Conservation (phyloP, 2,888 invertebrate species). For the Monochamus alternatus region DNA sequence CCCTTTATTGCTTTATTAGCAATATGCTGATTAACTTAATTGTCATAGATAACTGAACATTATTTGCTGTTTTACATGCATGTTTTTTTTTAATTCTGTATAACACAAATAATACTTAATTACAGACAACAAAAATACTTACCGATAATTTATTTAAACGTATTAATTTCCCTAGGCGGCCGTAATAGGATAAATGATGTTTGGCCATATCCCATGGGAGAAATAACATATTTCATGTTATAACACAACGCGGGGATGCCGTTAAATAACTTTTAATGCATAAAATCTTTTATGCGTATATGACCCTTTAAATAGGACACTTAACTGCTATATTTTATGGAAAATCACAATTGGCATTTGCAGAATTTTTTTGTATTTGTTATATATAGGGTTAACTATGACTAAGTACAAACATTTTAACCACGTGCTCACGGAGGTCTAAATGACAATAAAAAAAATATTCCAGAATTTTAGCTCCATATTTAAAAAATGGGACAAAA, state of each 20-base stretch:
- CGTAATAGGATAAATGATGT: slow-evolving; percentile 4
- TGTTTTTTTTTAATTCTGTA: background rate
- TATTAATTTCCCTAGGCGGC: slow-evolving; percentile 4
- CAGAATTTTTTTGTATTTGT: no score
- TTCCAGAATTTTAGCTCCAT: no score
- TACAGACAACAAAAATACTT: background rate
- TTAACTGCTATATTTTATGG: no score
- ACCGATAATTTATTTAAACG: background rate
- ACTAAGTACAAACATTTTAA: no score
- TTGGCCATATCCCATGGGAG: slow-evolving; percentile 9
- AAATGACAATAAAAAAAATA: no score
- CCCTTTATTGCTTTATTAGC: background rate
- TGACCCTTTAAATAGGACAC: no score
- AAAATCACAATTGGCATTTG: no score
- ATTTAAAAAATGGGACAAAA: no score
- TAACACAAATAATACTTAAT: background rate
- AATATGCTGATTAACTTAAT: background rate
- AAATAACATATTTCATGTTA: slow-evolving; percentile 19
- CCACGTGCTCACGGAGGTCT: no score
- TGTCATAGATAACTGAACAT: background rate
- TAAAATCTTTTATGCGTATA: background rate
- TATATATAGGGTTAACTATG: no score
- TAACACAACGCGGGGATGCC: slow-evolving; percentile 5
- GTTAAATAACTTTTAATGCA: background rate
- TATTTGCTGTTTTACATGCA: background rate